These are phyloP conservation scores for Condylura cristata DNA, from an alignment of 2,113 vertebrate genomes.

Conservation along the genomic window DNA sequence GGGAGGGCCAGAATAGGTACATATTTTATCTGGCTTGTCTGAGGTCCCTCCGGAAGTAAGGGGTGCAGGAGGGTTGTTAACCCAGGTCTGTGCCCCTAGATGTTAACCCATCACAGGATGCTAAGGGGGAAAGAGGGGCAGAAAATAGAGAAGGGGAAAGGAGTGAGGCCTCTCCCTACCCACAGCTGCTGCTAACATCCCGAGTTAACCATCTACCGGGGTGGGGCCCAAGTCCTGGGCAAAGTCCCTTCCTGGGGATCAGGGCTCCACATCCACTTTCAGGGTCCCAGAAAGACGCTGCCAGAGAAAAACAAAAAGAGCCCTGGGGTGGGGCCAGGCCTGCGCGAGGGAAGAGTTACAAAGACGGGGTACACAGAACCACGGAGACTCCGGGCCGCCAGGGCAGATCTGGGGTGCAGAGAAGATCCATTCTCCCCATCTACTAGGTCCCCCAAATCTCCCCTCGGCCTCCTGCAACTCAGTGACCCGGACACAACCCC, in stretches of 20 bases:
- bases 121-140: too few relatives aligned
- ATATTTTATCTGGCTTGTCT: too few relatives aligned
- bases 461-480: slow-evolving; percentile 34
- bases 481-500: slow-evolving; percentile 77
- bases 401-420: not conserved
- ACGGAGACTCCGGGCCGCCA: not conserved
- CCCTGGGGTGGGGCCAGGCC: too few relatives aligned
- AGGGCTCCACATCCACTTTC: not conserved
- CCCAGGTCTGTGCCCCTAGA: not conserved
- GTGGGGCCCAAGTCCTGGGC: not conserved
- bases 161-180: not conserved
- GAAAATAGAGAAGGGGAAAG: not conserved
- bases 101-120: not conserved
- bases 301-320: not conserved
- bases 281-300: not conserved
- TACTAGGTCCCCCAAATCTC: not conserved
- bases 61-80: not conserved
- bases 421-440: not conserved
- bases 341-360: not conserved
- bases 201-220: slow-evolving; percentile 50
- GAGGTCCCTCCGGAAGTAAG: not conserved
- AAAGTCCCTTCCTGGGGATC: slow-evolving; percentile 36
- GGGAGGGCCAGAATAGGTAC: too few relatives aligned
- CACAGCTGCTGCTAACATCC: not conserved
- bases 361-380: not conserved